Evolutionary conservation across 2,797 vertebrate species (phyloP), one percentile per base, ranked within the genome.

Genomic region (Nannoperca australis): DNA sequence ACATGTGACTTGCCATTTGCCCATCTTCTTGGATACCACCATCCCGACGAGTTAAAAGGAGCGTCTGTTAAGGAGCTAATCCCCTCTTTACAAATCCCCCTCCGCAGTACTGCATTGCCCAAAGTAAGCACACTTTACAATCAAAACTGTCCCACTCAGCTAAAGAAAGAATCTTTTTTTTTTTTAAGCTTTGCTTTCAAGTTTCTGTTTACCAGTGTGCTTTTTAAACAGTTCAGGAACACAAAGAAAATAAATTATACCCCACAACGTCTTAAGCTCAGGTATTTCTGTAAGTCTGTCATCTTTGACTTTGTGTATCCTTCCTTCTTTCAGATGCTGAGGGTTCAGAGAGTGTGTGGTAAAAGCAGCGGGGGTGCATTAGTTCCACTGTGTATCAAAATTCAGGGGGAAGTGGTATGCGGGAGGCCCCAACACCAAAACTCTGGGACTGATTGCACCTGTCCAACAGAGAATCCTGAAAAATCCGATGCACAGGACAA

Each of bases 1-100:
- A 94, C 94, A 3, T 99, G 97, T 79, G 97, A 99, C 76, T 75
- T 88, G 22, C 91, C 94, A 14, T 99, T 98, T 89, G 96, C 97
- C 15, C 94, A 95, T 84, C 95, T 99, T 70, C 95, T 96, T 82
- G 97, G 97, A 76, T 98, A 96, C 80, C 72, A 90, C 38, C 80
- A 93, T 14, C 20, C 88, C 0, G 95, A 96, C 65, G 96, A 96
- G 45, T 79, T 97, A 90, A 91, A 92, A 12, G 97, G 97, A 50
- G 79, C 94, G 32, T 88, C 76, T 42, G 76, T 98, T 78, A 92
- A 93, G 73, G 93, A 96, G 68, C 85, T 98, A 78, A 96, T 99
- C 91, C 97, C 97, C 42, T 96, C 96, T 7, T 85, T 98, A 82
- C 95, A 95, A 87, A 95, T 98, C 70, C 97, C 97, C 1, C 76